These are phyloP conservation scores for Electrophaes corylata DNA, from an alignment of 2,888 invertebrate genomes.

Conservation along the genomic window DNA sequence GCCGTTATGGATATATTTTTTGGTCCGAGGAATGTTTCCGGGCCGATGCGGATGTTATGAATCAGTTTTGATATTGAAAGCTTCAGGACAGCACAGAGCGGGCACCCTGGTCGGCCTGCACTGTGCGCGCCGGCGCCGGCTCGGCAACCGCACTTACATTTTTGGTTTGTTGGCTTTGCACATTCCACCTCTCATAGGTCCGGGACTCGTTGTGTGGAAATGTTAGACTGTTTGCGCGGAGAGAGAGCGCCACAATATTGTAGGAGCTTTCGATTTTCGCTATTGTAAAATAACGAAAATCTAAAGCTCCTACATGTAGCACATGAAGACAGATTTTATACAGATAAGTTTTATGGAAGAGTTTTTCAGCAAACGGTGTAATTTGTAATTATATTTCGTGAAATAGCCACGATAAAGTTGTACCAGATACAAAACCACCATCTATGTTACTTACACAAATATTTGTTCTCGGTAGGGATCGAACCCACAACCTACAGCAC, in stretches of 20 bases:
- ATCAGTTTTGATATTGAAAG: too few species aligned
- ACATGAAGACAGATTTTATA: too few species aligned
- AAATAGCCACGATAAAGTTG: too few species aligned
- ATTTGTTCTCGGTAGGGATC: too few species aligned
- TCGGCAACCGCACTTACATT: conserved; percentile 15
- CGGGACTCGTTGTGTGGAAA: conserved; percentile 9
- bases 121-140: neutral
- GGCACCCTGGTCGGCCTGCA: neutral
- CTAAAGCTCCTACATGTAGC: too few species aligned
- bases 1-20: too few species aligned
- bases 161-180: conserved; percentile 27
- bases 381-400: too few species aligned
- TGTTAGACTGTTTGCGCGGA: conserved; percentile 8
- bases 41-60: neutral
- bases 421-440: too few species aligned
- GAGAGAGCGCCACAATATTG: conserved; percentile 10
- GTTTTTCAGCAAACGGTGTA: too few species aligned
- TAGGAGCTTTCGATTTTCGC: neutral
- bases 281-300: neutral
- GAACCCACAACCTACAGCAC: too few species aligned
- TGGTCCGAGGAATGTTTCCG: neutral
- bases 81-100: neutral
- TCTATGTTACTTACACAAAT: too few species aligned
- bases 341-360: too few species aligned
- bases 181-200: conserved; percentile 21